Conservation (phyloP, 2,888 invertebrate genomes). For the Lypha dubia region DNA sequence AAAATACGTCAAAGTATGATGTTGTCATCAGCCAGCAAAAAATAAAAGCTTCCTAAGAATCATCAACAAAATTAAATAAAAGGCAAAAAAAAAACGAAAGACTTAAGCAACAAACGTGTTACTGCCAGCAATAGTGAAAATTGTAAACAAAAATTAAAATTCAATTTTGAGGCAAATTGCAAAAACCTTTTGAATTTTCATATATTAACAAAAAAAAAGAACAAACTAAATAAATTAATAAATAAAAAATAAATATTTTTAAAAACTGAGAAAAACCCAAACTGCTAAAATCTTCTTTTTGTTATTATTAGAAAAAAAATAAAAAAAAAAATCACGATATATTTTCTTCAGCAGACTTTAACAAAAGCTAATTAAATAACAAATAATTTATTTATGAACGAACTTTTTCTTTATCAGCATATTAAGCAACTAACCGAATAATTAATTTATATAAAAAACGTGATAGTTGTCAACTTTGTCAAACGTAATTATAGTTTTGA, state of each 20-base stretch:
- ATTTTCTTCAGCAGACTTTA: slow-evolving; percentile 4
- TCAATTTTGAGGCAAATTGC: neutral
- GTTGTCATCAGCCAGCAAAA: neutral
- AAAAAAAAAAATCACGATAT: slow-evolving; percentile 27
- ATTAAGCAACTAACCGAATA: slow-evolving; percentile 19
- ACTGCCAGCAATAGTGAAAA: neutral
- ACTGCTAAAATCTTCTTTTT: neutral
- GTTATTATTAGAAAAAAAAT: neutral
- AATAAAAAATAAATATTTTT: neutral
- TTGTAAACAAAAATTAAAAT: neutral
- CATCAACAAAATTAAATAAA: neutral
- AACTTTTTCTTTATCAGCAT: slow-evolving; percentile 23
- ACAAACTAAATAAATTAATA: neutral
- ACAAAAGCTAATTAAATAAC: slow-evolving; percentile 36
- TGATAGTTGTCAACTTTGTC: slow-evolving; percentile 59
- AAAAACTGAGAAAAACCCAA: neutral
- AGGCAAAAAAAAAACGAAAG: slow-evolving; percentile 35
- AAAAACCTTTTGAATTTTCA: neutral
- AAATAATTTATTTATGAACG: slow-evolving; percentile 38
- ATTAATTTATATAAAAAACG: slow-evolving; percentile 45
- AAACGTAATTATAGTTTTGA: slow-evolving; percentile 19
- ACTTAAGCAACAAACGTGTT: slow-evolving; percentile 48
- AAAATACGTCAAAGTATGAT: slow-evolving; percentile 21
- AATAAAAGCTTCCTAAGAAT: slow-evolving; percentile 11
- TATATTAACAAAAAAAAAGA: neutral